Evolutionary conservation across 1,140 invertebrate genomes (phyloP), one percentile per base, ranked within the genome.

Genomic region (Andrena cerasifolii): DNA sequence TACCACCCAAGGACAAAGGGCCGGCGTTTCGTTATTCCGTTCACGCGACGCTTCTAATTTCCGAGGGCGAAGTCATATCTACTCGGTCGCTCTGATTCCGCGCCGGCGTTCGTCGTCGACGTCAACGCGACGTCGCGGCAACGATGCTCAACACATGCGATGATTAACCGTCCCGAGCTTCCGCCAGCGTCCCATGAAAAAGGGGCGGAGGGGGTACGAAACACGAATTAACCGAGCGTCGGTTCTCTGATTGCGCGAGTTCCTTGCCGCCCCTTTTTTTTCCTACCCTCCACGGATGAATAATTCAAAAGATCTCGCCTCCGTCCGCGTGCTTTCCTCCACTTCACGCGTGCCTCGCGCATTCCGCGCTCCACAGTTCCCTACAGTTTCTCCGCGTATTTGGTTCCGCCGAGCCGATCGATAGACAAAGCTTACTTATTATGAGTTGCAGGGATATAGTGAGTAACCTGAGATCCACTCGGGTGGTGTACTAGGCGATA

Each of bases 1-100:
- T 84, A 83, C 80, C 53, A 59, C 43, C 31, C 47, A 16, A 16
- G 78, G 51, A 67, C 82, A 66, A 79, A 82, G 66, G 68, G 36
- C 45, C 26, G 31, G 68, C 73, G n/a, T 81, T 81, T 84, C 79
- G 82, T 78, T 83, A 84, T 84, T 84, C 83, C 67, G 72, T 84
- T 84, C 83, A 80, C 79, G 82, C 54, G 59, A 45, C 82, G 82
- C 72, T 85, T 84, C 82, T 83, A 85, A 85, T 85, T 85, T 85
- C 82, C 83, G 83, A 61, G 62, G 54, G 53, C 61, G 10, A 51
- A 66, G 82, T 81, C 82, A 66, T 77, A 71, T 66, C 67, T 72
- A 58, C 77, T 76, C 53, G 77, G 61, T 73, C 58, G 66, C 67
- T 65, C 49, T 54, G 72, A 61, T 82, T 84, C 31, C 49, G 28